Percentiles rank a stretch among this genome's conserved stretches.
Evolutionary conservation across 2,113 vertebrate genomes (phyloP).

Genomic region (Gobius niger): DNA sequence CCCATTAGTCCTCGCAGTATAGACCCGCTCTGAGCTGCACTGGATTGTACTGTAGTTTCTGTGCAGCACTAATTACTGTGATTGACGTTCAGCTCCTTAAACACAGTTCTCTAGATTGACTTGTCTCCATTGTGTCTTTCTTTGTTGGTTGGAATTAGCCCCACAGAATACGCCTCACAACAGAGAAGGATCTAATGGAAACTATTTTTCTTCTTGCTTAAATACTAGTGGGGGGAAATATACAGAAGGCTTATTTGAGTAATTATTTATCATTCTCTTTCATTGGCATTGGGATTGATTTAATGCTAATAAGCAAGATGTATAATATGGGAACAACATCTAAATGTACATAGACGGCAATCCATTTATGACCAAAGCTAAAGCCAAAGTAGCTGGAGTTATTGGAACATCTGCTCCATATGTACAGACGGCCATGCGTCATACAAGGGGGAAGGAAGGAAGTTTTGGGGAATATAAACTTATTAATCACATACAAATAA

Average conservation of each 20-base stretch:
- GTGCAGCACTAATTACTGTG: background rate
- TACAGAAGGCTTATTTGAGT: background rate
- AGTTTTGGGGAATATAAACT: no score
- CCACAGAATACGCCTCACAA: no score
- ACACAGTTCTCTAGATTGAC: background rate
- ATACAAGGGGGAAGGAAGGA: no score
- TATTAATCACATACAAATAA: no score
- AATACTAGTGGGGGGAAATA: no score
- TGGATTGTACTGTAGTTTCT: background rate
- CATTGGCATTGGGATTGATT: background rate
- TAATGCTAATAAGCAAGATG: background rate
- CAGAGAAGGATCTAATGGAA: no score
- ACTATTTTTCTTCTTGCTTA: no score
- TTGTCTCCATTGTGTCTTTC: background rate
- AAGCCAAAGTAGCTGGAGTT: background rate
- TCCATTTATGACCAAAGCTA: background rate
- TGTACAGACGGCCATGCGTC: no score
- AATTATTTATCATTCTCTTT: background rate
- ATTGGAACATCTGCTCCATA: background rate
- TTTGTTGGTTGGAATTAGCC: background rate
- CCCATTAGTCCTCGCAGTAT: background rate
- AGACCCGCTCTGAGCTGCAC: background rate
- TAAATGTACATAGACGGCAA: background rate
- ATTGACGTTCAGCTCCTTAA: slow-evolving; percentile 1
- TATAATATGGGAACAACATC: background rate